Conservation (phyloP, 2,888 invertebrate genomes). For the Ormyrus labotus region DNA sequence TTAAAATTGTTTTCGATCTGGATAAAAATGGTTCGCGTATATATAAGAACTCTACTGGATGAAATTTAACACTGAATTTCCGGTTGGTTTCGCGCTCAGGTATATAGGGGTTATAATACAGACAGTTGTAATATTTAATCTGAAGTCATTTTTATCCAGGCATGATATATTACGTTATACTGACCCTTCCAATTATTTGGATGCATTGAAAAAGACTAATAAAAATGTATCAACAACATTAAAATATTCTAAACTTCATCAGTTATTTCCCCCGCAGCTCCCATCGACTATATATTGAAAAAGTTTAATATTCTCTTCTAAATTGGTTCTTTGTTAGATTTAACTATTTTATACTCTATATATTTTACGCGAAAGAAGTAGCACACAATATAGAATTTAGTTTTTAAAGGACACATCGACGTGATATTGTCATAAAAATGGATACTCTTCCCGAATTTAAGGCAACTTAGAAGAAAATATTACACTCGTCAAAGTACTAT, state of each 20-base stretch:
- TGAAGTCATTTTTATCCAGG: too few species aligned
- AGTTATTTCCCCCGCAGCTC: not conserved
- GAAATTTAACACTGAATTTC: too few species aligned
- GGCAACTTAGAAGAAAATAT: slow-evolving; percentile 28
- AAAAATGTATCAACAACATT: slow-evolving; percentile 26
- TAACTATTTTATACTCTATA: not conserved
- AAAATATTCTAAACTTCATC: slow-evolving; percentile 18
- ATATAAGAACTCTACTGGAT: too few species aligned
- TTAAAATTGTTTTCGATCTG: too few species aligned
- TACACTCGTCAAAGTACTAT: slow-evolving; percentile 1
- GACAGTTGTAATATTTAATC: too few species aligned
- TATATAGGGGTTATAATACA: too few species aligned
- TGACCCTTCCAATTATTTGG: not conserved
- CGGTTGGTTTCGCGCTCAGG: too few species aligned
- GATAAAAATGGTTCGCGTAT: too few species aligned
- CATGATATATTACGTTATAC: too few species aligned
- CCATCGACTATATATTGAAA: not conserved
- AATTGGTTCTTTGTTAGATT: slow-evolving; percentile 13
- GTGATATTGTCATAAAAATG: slow-evolving; percentile 1
- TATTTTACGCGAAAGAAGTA: not conserved
- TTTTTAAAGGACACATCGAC: not conserved
- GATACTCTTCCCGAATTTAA: not conserved
- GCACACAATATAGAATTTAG: not conserved
- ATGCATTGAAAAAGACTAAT: slow-evolving; percentile 19
- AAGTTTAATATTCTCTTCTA: slow-evolving; percentile 33